A percentile compares a stretch with the other conserved stretches of the same genome.
Evolutionary conservation across 2,888 invertebrate genomes (phyloP).

Genomic region (Heliconius erato): DNA sequence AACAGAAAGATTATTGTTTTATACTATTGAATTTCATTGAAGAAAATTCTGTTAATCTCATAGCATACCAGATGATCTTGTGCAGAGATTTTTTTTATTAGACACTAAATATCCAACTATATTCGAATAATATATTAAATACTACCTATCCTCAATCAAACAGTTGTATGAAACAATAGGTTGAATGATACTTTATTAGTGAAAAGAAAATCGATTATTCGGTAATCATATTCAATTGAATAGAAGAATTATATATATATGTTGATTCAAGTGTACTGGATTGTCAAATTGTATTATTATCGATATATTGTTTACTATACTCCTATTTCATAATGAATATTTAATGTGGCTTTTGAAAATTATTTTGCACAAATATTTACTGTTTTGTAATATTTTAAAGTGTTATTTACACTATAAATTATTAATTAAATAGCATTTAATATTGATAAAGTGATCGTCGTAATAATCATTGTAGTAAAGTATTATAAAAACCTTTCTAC

Average conservation of each 20-base stretch:
- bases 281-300: not conserved
- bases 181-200: no score
- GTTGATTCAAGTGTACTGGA: not conserved
- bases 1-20: slow-evolving; percentile 70
- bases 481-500: not conserved
- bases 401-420: not conserved
- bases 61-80: no score
- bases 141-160: no score
- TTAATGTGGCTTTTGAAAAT: not conserved
- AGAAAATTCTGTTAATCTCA: slow-evolving; percentile 49
- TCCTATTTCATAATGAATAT: not conserved
- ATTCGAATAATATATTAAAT: no score
- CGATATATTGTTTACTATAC: not conserved
- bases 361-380: slow-evolving; percentile 21
- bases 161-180: no score
- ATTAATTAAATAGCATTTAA: not conserved
- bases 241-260: no score
- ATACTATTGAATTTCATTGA: slow-evolving; percentile 59
- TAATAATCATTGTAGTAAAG: not conserved
- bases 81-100: no score
- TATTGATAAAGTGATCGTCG: not conserved
- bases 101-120: no score
- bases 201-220: no score
- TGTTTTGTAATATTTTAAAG: not conserved
- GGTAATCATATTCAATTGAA: no score